Evolutionary conservation across 2,888 invertebrate species (phyloP).

Genomic region (Stenodema calcarata): DNA sequence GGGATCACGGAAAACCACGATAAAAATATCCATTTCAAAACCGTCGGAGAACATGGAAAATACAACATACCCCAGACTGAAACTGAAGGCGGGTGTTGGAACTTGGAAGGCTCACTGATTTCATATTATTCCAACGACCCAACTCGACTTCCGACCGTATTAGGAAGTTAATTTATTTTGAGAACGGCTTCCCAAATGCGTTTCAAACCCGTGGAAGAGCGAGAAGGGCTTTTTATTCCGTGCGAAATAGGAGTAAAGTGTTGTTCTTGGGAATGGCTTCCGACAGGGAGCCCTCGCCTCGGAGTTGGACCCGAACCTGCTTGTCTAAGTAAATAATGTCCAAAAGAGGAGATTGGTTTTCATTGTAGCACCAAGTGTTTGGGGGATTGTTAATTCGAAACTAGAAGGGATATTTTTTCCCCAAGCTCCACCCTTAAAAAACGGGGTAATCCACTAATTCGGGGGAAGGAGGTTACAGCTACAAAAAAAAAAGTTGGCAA

Average conservation of each 20-base stretch:
- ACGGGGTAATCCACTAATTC: slow-evolving; percentile 7
- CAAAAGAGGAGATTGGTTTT: slow-evolving; percentile 9
- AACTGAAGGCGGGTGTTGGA: background rate
- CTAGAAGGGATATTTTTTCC: background rate
- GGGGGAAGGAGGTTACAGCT: background rate
- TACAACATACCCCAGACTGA: background rate
- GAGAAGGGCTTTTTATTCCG: background rate
- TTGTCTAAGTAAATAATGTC: slow-evolving; percentile 21
- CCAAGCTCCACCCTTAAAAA: background rate
- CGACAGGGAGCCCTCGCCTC: background rate
- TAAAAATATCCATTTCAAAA: no score
- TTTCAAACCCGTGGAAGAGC: background rate
- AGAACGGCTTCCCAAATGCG: slow-evolving; percentile 2
- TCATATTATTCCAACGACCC: background rate
- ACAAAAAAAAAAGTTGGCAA: background rate
- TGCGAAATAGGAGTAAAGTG: background rate
- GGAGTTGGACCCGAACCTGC: background rate
- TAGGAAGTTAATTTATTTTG: slow-evolving; percentile 8
- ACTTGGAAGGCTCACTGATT: background rate
- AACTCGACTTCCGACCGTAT: background rate
- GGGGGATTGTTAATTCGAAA: slow-evolving; percentile 11
- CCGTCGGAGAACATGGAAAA: no score
- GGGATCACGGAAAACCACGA: no score
- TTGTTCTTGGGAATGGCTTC: background rate
- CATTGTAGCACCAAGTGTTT: slow-evolving; percentile 19